These are phyloP conservation scores for Panthera leo DNA, from an alignment of 2,113 vertebrate genomes.

Conservation along the genomic window DNA sequence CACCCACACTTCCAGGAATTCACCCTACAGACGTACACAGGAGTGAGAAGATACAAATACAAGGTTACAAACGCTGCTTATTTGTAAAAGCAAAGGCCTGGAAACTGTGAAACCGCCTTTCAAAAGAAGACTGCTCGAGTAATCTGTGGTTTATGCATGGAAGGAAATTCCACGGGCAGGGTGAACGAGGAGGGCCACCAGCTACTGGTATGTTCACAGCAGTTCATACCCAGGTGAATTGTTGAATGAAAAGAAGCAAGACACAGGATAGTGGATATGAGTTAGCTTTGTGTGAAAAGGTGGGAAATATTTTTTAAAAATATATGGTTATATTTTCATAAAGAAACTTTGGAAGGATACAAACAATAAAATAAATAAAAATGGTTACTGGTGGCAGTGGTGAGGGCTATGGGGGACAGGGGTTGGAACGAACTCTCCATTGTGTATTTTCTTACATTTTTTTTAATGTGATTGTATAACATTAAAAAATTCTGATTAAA, in stretches of 20 bases:
- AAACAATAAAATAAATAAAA: background rate
- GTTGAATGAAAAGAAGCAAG: background rate
- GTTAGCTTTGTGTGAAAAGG: background rate
- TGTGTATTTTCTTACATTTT: background rate
- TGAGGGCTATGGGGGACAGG: background rate
- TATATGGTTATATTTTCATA: background rate
- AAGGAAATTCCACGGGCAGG: background rate
- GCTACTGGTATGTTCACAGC: background rate
- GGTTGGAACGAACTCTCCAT: background rate
- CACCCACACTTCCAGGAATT: background rate
- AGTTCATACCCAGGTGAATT: background rate
- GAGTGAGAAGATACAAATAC: background rate
- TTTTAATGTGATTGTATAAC: background rate
- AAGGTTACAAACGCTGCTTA: background rate
- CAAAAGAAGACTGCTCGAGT: background rate
- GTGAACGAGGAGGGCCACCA: background rate
- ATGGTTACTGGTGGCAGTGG: background rate
- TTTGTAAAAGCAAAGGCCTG: background rate
- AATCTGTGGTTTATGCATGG: fast-evolving
- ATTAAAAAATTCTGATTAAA: background rate
- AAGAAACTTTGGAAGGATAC: background rate
- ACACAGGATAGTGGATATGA: background rate
- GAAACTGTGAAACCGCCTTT: background rate
- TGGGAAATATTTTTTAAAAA: background rate
- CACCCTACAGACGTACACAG: background rate